Conservation (phyloP, 2,113 vertebrate genomes). For the Pollachius pollachius region DNA sequence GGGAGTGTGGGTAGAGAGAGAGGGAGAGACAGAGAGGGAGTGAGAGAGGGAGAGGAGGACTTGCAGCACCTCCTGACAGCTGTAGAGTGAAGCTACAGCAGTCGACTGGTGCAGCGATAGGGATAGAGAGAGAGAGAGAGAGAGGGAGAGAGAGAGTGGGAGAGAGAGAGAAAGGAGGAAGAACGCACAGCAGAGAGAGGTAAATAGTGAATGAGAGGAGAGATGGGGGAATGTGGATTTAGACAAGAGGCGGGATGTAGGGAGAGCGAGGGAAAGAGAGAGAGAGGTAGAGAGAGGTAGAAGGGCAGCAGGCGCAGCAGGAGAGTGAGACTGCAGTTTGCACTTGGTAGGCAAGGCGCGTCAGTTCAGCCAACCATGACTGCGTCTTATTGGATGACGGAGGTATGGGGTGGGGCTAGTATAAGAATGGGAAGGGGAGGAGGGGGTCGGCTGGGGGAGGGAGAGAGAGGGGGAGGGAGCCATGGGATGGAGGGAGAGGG, state of each 20-base stretch:
- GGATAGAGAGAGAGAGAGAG: conserved; percentile 5
- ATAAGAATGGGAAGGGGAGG: background rate
- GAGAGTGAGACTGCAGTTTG: conserved; percentile 72
- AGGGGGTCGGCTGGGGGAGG: background rate
- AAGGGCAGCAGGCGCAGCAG: conserved; percentile 44
- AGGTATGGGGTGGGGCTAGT: conserved; percentile 50
- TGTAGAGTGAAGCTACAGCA: conserved; percentile 2
- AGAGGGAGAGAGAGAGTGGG: conserved; percentile 19
- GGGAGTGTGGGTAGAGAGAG: conserved; percentile 4
- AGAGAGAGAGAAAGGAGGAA: conserved; percentile 38
- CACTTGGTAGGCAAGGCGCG: conserved; percentile 66
- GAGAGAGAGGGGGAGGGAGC: conserved; percentile 26
- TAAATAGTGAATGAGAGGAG: conserved; percentile 62
- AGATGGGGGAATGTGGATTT: conserved; percentile 19
- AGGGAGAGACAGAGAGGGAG: conserved; percentile 12
- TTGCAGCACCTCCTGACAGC: conserved; percentile 2
- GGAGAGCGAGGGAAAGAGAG: conserved; percentile 36
- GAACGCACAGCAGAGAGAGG: conserved; percentile 39
- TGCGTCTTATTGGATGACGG: conserved; percentile 63
- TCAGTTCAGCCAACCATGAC: conserved; percentile 50
- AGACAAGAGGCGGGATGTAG: conserved; percentile 28
- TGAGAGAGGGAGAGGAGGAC: conserved; percentile 11
- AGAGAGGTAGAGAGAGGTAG: too few species aligned
- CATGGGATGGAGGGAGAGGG: conserved; percentile 50
- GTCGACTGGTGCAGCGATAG: conserved; percentile 20